These are phyloP conservation scores for Dynastes hyllus DNA, from an alignment of 2,888 invertebrate genomes.

Conservation along the genomic window DNA sequence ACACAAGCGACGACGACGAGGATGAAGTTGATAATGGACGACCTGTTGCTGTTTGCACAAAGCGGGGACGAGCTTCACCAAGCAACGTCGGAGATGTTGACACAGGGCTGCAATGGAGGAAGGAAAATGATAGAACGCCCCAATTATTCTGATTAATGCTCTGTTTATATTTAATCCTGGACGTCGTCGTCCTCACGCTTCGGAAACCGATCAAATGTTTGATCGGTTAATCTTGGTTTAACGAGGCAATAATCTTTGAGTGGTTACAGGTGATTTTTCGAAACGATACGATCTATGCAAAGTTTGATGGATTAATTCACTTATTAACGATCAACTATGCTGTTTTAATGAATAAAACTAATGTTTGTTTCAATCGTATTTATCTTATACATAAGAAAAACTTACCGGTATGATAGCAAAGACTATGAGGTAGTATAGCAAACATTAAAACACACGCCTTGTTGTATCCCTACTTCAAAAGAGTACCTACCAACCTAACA, in stretches of 20 bases:
- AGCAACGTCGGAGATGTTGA: neutral
- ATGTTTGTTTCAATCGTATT: no score
- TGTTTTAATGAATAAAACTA: no score
- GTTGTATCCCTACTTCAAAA: no score
- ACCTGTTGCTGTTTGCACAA: slow-evolving; percentile 33
- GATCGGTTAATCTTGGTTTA: neutral
- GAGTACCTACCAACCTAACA: no score
- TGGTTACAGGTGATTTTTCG: neutral
- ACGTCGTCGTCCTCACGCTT: neutral
- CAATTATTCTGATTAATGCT: neutral
- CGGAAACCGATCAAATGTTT: neutral
- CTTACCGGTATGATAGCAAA: no score
- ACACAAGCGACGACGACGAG: neutral
- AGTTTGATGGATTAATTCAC: no score
- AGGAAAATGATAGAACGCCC: neutral
- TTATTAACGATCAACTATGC: no score
- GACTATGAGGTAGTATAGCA: no score
- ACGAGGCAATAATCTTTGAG: neutral
- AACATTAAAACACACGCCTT: no score
- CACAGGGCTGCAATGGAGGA: neutral
- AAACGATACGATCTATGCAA: no score
- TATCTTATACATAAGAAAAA: no score
- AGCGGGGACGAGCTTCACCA: neutral
- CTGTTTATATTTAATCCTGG: neutral
- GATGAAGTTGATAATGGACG: slow-evolving; percentile 14